Conservation (phyloP, 1,140 invertebrate species). For the Bacillus rossius region DNA sequence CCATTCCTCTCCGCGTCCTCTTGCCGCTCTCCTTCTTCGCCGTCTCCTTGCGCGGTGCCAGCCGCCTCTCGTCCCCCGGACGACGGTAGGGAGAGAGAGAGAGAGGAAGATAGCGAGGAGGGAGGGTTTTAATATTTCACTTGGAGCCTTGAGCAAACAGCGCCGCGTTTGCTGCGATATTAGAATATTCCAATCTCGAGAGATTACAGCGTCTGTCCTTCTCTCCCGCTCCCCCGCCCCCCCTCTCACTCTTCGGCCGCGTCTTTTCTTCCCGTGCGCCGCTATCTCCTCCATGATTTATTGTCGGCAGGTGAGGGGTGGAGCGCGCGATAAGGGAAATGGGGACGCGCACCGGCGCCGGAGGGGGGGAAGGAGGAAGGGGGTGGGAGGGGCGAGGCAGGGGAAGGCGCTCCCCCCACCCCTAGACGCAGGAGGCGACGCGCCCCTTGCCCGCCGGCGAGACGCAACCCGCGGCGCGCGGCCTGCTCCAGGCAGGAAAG, state of each 20-base stretch:
- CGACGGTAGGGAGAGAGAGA: no score
- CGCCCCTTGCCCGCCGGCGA: no score
- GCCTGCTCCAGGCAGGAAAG: no score
- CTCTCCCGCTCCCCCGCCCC: slow-evolving; percentile 1
- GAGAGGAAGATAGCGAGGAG: no score
- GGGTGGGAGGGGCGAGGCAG: background rate
- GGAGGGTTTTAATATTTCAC: slow-evolving; percentile 23
- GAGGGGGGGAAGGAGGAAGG: background rate
- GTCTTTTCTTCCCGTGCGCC: background rate
- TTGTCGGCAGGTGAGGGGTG: slow-evolving; percentile 7
- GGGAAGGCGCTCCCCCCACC: no score
- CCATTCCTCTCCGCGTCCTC: no score
- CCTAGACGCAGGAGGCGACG: no score
- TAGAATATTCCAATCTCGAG: slow-evolving; percentile 26
- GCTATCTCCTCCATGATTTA: slow-evolving; percentile 12
- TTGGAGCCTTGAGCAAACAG: slow-evolving; percentile 24
- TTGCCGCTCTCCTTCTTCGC: no score
- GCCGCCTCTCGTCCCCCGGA: no score
- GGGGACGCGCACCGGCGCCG: background rate
- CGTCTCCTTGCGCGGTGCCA: no score
- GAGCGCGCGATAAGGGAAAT: slow-evolving; percentile 5
- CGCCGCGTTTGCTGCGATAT: slow-evolving; percentile 18
- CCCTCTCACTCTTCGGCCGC: background rate
- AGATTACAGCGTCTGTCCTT: slow-evolving; percentile 12
- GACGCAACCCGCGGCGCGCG: no score